phyloP scores from a whole-genome alignment of 2,113 vertebrate species.

The Semnornis frantzii region DNA sequence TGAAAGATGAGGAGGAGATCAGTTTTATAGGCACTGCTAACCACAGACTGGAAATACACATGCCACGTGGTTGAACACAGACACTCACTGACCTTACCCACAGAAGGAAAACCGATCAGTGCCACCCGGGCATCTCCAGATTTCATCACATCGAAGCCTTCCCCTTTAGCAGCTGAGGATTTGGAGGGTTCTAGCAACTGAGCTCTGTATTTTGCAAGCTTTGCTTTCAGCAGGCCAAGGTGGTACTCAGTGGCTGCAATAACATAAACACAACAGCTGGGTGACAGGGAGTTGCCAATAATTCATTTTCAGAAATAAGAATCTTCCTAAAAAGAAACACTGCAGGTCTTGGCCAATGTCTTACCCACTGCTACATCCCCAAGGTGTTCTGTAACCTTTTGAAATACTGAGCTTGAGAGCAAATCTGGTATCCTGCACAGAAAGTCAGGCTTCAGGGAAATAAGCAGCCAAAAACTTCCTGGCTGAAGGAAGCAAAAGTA shows the following conservation, averaged over 20 bases:
- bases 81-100: constrained; percentile 91
- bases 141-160: constrained; percentile 99
- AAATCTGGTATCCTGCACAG: background rate
- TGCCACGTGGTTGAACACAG: rapidly evolving
- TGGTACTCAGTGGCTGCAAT: constrained; percentile 94
- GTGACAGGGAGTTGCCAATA: background rate
- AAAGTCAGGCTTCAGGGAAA: background rate
- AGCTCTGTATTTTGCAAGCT: constrained; percentile 95
- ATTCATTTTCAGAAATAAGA: background rate
- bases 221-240: constrained; percentile 95
- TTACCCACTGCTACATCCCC: rapidly evolving
- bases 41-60: rapidly evolving
- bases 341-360: rapidly evolving
- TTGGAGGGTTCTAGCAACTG: constrained; percentile 96
- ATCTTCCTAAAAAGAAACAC: background rate
- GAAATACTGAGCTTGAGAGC: rapidly evolving
- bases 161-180: constrained; percentile 90
- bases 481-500: background rate
- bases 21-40: background rate
- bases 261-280: background rate
- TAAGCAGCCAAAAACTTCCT: rapidly evolving
- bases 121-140: constrained; percentile 96
- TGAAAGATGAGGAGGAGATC: background rate
- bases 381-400: rapidly evolving
- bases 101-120: constrained; percentile 97